Base-by-base conservation (phyloP, 1,140 invertebrate species). In the Bombus breviceps region DNA sequence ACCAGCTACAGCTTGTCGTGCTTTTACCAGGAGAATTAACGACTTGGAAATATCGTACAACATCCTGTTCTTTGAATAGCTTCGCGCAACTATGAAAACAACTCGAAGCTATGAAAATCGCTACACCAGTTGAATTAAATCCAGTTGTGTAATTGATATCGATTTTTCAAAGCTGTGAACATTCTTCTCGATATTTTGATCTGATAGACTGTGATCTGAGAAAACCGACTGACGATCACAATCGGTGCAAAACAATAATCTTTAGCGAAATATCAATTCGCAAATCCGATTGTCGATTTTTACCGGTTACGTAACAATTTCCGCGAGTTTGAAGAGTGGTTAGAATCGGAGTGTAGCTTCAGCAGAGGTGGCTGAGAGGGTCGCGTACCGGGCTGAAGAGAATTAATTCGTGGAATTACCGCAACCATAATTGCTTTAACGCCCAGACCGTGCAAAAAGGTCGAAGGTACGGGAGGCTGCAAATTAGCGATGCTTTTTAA, bases 361-460 rank as follows among this genome's bases (percentile, higher is more conserved):
- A 81, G 22, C 43, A 64, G 41, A 77, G 43, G 47, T 64, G 43
- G 75, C 47, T n/a, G 66, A 83, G 78, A 77, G 82, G 64, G 47
- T 68, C 73, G 78, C 47, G 78, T 62, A 77, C 43, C 18, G 34
- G 53, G 32, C 75, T 64, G 74, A 82, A 87, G 79, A 72, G 69
- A 90, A 90, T 90, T 90, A 90, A 90, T 90, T 90, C 86, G 72
- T 62, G 79, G 80, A 88, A 90, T 90, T 90, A 90, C 88, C 82
- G 73, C 71, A 82, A 84, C 80, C 88, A 86, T 90, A 90, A 90
- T 90, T 89, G 88, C 89, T 90, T 90, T 90, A 90, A 81, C 86
- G 69, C 78, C 69, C 59, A 62, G 83, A 28, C 39, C 80, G 80
- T 81, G 72, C 66, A 86, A 86, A 90, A 89, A 88, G 86, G 53